Percentiles rank a stretch among this genome's conserved stretches.
These are phyloP conservation scores for Synanceia verrucosa DNA, from an alignment of 2,797 vertebrate species.

Conservation along the genomic window DNA sequence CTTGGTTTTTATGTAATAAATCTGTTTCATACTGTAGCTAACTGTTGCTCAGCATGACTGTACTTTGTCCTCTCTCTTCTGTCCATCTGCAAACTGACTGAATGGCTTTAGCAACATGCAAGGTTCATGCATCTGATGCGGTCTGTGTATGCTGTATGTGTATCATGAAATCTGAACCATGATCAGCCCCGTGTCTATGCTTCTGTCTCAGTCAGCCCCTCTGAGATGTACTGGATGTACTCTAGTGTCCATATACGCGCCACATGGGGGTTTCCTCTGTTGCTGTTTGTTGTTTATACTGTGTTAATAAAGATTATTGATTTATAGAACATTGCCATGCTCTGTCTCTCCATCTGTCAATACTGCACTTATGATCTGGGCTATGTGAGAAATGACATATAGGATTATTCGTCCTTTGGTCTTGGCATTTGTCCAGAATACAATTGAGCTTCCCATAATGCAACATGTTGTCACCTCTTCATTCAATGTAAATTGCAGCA, in stretches of 20 bases:
- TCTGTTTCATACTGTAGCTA: conserved; percentile 82
- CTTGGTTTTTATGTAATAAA: conserved; percentile 81
- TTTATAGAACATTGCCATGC: conserved; percentile 74
- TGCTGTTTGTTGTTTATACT: conserved; percentile 84
- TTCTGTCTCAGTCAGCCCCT: conserved; percentile 70
- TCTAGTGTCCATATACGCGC: conserved; percentile 68
- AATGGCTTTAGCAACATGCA: conserved; percentile 76
- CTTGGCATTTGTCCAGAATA: not conserved
- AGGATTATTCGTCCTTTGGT: not conserved
- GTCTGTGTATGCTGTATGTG: conserved; percentile 71
- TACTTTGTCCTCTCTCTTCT: conserved; percentile 72
- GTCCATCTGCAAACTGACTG: conserved; percentile 69
- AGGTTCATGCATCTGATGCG: conserved; percentile 58
- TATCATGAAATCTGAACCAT: conserved; percentile 59
- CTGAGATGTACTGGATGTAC: conserved; percentile 65
- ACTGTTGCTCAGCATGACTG: conserved; percentile 83
- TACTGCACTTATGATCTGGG: not conserved
- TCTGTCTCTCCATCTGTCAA: conserved; percentile 36
- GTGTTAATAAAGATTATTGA: conserved; percentile 85
- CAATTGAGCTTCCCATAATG: not conserved
- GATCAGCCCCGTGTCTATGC: conserved; percentile 57
- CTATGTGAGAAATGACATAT: not conserved
- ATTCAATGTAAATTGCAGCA: not conserved
- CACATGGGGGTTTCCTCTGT: conserved; percentile 69
- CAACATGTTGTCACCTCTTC: not conserved